A percentile compares a stretch with the other conserved stretches of the same genome.
These are phyloP conservation scores for Thalassophryne amazonica DNA, from an alignment of 2,797 vertebrate genomes.

Conservation along the genomic window DNA sequence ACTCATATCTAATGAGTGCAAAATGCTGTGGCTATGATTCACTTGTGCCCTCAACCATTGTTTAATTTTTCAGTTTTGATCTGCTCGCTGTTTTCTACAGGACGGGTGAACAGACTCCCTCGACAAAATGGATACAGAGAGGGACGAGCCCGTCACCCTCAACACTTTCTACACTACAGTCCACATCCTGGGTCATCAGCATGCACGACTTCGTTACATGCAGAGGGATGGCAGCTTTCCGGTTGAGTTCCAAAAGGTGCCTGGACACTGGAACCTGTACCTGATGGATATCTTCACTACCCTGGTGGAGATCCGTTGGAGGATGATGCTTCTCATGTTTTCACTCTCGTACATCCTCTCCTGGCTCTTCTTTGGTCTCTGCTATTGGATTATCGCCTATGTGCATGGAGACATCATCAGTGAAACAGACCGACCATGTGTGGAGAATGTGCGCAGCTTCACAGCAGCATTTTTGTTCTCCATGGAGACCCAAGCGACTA, in stretches of 20 bases:
- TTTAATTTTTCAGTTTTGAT: background rate
- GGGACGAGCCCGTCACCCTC: slow-evolving; percentile 26
- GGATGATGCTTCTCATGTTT: slow-evolving; percentile 90
- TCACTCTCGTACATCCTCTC: slow-evolving; percentile 92
- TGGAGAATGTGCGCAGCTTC: slow-evolving; percentile 87
- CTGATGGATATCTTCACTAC: slow-evolving; percentile 94
- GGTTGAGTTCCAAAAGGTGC: slow-evolving; percentile 85
- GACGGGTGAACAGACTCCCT: background rate
- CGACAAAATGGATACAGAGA: slow-evolving; percentile 43
- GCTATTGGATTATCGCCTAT: slow-evolving; percentile 91
- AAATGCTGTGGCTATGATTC: background rate
- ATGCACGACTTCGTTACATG: slow-evolving; percentile 70
- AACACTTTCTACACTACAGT: slow-evolving; percentile 51
- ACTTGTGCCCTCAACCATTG: background rate
- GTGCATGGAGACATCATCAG: slow-evolving; percentile 81
- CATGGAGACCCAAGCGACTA: slow-evolving; percentile 93
- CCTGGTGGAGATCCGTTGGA: slow-evolving; percentile 93
- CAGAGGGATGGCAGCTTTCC: slow-evolving; percentile 90
- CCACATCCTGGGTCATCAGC: slow-evolving; percentile 31
- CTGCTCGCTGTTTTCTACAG: slow-evolving; percentile 19
- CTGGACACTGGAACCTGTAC: slow-evolving; percentile 87
- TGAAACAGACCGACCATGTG: slow-evolving; percentile 68
- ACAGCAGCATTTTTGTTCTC: slow-evolving; percentile 92
- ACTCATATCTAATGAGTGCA: slow-evolving; percentile 30
- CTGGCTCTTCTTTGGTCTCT: slow-evolving; percentile 89